Base-by-base conservation (phyloP, 2,888 invertebrate genomes). In the Cosmia trapezina region DNA sequence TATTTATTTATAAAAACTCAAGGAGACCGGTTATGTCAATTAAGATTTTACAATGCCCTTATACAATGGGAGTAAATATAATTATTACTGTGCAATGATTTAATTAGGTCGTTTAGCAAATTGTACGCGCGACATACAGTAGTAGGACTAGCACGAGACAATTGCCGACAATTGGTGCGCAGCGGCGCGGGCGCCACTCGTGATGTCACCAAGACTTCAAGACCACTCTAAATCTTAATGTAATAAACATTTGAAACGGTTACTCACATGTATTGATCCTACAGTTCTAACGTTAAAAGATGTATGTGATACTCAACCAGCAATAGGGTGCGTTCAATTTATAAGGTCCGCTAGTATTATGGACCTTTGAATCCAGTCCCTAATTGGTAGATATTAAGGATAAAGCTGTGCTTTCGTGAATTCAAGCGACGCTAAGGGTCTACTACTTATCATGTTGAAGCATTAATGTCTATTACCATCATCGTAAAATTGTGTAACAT, bases 131-230 rank as follows among this genome's bases (percentile, higher is more conserved):
- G 89, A 72, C 76, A 51, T 73, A 60, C 76, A 67, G 68, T 78
- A 86, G 89, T 86, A 88, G 87, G 86, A 84, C 88, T 86, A 88
- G 91, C 91, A 89, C 91, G 92, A 93, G 94, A 93, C 95, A 96
- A 96, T 95, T 95, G 95, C 87, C 78, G 80, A 83, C 94, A 95
- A 95, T 95, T 95, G 94, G 92, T 91, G 91, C 92, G 91, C 84
- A 89, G 90, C 91, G 95, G 95, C 95, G 95, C 95, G 91, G 95
- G 95, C 95, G 95, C 95, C 95, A 92, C 77, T 85, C 87, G 91
- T 95, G 95, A 95, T 95, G 95, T 95, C 95, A 95, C 89, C 92
- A 77, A 76, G 83, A 79, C 83, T 83, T 84, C 82, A 84, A 80
- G 83, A 78, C 80, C 80, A 86, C 76, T 85, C 70, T 82, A 78